Percentiles rank a stretch among this genome's conserved stretches.
Conservation (phyloP, 2,888 invertebrate genomes). For the Apoda limacodes region DNA sequence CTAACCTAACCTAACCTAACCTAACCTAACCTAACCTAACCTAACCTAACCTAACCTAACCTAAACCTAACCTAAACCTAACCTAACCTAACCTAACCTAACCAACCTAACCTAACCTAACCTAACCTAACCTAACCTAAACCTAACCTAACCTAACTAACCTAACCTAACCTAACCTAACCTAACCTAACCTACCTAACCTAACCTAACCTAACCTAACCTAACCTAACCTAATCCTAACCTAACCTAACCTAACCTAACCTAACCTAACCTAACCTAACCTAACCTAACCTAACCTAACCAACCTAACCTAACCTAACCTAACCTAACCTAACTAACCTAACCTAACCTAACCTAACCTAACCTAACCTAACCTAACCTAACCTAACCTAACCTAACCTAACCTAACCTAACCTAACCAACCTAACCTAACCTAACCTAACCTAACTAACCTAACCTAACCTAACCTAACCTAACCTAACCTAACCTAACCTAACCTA, state of each 20-base stretch:
- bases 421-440: conserved; percentile 12
- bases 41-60: conserved; percentile 4
- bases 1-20: conserved; percentile 12
- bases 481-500: conserved; percentile 16
- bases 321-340: conserved; percentile 18
- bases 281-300: conserved; percentile 15
- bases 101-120: conserved; percentile 18
- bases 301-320: conserved; percentile 16
- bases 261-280: conserved; percentile 16
- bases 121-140: conserved; percentile 20
- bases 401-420: conserved; percentile 16
- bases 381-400: conserved; percentile 15
- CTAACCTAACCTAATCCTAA: conserved; percentile 18
- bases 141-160: conserved; percentile 16
- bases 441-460: conserved; percentile 15
- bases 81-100: conserved; percentile 4
- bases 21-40: conserved; percentile 12
- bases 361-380: conserved; percentile 14
- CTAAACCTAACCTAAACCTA: conserved; percentile 1
- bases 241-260: conserved; percentile 20
- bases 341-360: conserved; percentile 22
- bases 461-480: conserved; percentile 14
- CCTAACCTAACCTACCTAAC: conserved; percentile 17
- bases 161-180: conserved; percentile 17
- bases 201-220: conserved; percentile 16